Conservation (phyloP, 2,888 invertebrate genomes). For the Didymodactylos carnosus region DNA sequence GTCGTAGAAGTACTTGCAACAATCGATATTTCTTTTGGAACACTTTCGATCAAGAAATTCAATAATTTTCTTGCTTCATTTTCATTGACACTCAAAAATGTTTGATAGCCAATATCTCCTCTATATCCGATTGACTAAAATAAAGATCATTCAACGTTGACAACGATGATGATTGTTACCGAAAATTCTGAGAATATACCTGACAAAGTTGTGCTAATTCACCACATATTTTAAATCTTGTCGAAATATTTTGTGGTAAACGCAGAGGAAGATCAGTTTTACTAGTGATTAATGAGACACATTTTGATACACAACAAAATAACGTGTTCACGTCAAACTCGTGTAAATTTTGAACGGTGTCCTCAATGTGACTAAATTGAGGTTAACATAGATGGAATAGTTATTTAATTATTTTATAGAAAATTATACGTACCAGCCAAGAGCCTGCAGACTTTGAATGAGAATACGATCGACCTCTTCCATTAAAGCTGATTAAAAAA, state of each 20-base stretch:
- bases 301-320: conserved; percentile 55
- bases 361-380: not conserved
- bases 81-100: conserved; percentile 78
- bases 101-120: conserved; percentile 86
- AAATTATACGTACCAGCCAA: conserved; percentile 50
- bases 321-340: conserved; percentile 58
- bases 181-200: too few species aligned
- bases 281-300: conserved; percentile 49
- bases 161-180: conserved; percentile 9
- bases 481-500: too few species aligned
- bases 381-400: not conserved
- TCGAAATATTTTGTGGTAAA: conserved; percentile 53
- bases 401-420: not conserved
- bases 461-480: conserved; percentile 88
- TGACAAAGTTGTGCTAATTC: conserved; percentile 58
- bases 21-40: conserved; percentile 57
- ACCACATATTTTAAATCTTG: conserved; percentile 61
- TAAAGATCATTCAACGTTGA: not conserved
- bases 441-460: conserved; percentile 60
- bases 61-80: conserved; percentile 65
- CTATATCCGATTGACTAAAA: conserved; percentile 66
- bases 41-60: conserved; percentile 74
- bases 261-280: conserved; percentile 15
- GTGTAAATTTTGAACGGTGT: conserved; percentile 23
- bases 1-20: not conserved